A percentile compares a stretch with the other conserved stretches of the same genome.
Evolutionary conservation across 2,113 vertebrate species (phyloP).

Genomic region (Engraulis encrasicolus): DNA sequence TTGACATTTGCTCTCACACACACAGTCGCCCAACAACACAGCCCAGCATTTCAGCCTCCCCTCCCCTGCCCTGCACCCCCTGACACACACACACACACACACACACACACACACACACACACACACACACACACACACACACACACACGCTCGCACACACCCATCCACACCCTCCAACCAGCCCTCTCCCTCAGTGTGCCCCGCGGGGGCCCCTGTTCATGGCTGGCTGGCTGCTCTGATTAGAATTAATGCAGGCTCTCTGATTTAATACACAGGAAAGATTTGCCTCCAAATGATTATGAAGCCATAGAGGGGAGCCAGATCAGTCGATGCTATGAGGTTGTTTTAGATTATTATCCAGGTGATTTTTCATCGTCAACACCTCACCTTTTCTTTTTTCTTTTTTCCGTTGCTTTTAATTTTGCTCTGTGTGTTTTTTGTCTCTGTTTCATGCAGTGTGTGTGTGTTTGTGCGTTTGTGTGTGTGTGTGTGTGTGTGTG

Average conservation of each 20-base stretch:
- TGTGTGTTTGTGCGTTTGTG: background rate
- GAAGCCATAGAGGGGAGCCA: slow-evolving; percentile 60
- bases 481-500: too few species aligned
- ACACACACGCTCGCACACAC: background rate
- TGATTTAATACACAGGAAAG: slow-evolving; percentile 66
- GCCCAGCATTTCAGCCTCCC: slow-evolving; percentile 23
- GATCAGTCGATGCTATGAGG: slow-evolving; percentile 36
- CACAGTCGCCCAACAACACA: too few species aligned
- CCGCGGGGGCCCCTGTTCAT: slow-evolving; percentile 56
- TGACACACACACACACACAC: too few species aligned
- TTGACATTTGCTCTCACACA: too few species aligned
- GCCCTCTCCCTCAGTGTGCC: background rate
- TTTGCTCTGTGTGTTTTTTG: too few species aligned
- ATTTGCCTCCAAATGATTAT: slow-evolving; percentile 62
- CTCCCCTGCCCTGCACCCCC: background rate
- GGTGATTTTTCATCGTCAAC: slow-evolving; percentile 25
- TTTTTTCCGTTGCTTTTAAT: too few species aligned
- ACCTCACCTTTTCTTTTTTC: too few species aligned
- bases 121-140: background rate
- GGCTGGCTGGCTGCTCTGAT: slow-evolving; percentile 69
- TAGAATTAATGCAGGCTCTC: slow-evolving; percentile 67
- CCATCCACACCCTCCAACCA: background rate
- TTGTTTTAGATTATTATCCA: slow-evolving; percentile 40
- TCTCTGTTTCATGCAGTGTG: too few species aligned
- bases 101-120: too few species aligned